Evolutionary conservation across 2,113 vertebrate species (phyloP).

Genomic region (Crocuta crocuta): DNA sequence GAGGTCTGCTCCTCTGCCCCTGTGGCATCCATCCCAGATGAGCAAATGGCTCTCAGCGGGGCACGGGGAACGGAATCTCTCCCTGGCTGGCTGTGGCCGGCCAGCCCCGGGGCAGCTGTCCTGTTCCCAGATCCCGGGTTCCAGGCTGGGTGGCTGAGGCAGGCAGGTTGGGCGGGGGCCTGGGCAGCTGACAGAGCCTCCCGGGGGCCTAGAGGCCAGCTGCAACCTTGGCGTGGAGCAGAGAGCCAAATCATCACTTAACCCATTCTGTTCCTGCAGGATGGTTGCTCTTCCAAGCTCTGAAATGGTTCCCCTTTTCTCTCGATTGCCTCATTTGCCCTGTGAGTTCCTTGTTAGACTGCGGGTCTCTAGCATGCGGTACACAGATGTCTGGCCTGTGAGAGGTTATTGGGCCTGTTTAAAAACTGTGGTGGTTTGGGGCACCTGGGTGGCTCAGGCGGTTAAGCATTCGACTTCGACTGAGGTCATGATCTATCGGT

Average conservation of each 20-base stretch:
- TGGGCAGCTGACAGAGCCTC: conserved; percentile 66
- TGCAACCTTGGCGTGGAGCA: conserved; percentile 35
- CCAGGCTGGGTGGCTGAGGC: conserved; percentile 58
- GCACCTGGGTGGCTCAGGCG: no score
- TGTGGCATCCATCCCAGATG: conserved; percentile 14
- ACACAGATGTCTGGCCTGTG: neutral
- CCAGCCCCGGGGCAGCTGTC: conserved; percentile 60
- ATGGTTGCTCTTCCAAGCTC: neutral
- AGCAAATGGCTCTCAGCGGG: conserved; percentile 57
- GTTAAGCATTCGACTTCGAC: no score
- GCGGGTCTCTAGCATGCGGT: neutral
- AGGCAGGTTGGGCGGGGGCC: neutral
- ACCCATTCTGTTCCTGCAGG: neutral
- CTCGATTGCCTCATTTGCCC: neutral
- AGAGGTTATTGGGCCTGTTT: neutral
- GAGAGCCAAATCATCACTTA: conserved; percentile 33
- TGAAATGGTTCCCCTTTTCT: neutral
- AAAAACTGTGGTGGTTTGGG: neutral
- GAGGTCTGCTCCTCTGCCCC: neutral
- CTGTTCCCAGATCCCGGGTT: conserved; percentile 51
- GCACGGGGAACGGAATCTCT: neutral
- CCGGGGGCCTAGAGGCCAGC: conserved; percentile 55
- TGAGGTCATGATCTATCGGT: no score
- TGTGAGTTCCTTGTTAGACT: neutral
- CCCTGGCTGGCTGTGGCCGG: neutral